phyloP scores from a whole-genome alignment of 2,797 vertebrate species.

The Peromyscus eremicus region DNA sequence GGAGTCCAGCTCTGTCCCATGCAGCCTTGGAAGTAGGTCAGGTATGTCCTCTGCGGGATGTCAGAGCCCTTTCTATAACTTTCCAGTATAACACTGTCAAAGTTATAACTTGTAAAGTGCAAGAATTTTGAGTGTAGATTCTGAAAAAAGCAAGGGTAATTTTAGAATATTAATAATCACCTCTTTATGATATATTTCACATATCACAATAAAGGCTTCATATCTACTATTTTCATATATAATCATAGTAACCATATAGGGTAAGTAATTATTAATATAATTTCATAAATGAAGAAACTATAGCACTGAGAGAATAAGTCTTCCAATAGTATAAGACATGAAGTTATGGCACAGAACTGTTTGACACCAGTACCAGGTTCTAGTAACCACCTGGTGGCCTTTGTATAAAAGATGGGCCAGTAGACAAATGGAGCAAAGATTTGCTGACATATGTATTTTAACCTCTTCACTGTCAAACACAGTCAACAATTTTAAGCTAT shows the following conservation, averaged over 20 bases:
- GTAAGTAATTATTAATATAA: neutral
- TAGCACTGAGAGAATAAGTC: neutral
- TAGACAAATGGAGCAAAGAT: neutral
- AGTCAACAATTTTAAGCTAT: neutral
- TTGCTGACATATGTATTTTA: neutral
- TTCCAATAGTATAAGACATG: neutral
- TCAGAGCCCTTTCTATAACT: neutral
- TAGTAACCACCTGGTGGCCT: neutral
- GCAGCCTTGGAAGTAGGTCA: neutral
- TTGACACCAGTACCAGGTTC: neutral
- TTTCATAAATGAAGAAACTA: slow-evolving; percentile 6
- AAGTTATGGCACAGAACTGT: neutral
- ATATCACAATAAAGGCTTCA: neutral
- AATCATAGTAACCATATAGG: neutral
- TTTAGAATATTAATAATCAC: neutral
- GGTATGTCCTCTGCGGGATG: neutral
- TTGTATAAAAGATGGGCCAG: neutral
- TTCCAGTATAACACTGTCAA: neutral
- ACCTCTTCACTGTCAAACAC: neutral
- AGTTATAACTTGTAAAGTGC: neutral
- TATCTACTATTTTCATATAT: neutral
- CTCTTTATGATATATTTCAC: neutral
- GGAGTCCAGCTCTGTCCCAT: neutral
- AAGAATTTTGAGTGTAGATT: neutral
- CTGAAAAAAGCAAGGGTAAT: neutral